Evolutionary conservation across 1,140 invertebrate genomes (phyloP), one percentile per base, ranked within the genome.

Genomic region (Danaus melanippus): DNA sequence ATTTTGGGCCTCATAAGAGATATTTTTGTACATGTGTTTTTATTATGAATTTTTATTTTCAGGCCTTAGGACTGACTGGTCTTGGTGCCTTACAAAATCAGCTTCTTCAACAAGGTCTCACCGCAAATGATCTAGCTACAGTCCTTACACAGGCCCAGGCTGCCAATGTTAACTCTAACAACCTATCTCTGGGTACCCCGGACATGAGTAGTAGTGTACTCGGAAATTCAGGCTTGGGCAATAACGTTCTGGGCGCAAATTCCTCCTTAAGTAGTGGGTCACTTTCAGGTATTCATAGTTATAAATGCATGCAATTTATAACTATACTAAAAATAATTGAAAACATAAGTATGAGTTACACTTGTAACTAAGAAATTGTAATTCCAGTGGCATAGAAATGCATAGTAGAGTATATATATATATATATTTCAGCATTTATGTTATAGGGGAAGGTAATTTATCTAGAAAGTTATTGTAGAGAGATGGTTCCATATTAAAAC

Each of bases 71-170:
- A 40, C 62, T 86, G 12, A 76, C 77, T n/a, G 82, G 81, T n/a
- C 64, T 90, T 15, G 89, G 89, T 15, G 87, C 88, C 2, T 77
- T 90, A 11, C 89, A 89, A 50, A 88, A 88, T 58, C 87, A 88
- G 59, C 74, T 89, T 12, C 63, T 89, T 7, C 88, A 89, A 60
- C 86, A 88, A 67, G 84, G 82, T 12, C 66, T 86, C 6, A 86
- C 84, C 1, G 82, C 82, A 9, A 79, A 71, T 63, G 82, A 86
- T 48, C 56, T 86, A 12, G 81, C 82, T 8, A 81, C 76, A 17
- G 76, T 84, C 6, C 66, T 86, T 0, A 69, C 72, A 3, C 80
- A 84, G 50, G 74, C 74, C 9, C 69, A 72, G 42, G 70, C 62
- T 6, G 72, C 73, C 4, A 73, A 66, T 58, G 74, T 71, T 1